phyloP scores from a whole-genome alignment of 2,113 vertebrate genomes.

The Pitta sordida region DNA sequence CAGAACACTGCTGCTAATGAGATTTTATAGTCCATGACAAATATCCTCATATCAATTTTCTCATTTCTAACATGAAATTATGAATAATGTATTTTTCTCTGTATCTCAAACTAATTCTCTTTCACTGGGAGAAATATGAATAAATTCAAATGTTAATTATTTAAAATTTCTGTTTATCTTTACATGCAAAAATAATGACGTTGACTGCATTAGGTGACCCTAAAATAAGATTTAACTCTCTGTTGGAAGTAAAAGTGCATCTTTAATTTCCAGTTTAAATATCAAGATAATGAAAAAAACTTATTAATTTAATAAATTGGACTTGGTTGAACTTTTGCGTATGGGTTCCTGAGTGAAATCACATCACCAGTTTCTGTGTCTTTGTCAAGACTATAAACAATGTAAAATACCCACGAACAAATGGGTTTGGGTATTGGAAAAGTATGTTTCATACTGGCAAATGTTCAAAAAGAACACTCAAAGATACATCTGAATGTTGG shows the following conservation, averaged over 20 bases:
- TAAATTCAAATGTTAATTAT: constrained; percentile 12
- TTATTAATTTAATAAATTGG: background rate
- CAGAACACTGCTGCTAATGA: constrained; percentile 21
- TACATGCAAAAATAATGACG: background rate
- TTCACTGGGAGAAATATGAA: background rate
- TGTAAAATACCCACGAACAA: background rate
- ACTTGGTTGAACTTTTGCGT: background rate
- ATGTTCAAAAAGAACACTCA: background rate
- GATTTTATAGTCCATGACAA: constrained; percentile 42
- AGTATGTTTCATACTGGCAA: background rate
- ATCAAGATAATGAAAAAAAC: background rate
- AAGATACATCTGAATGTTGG: background rate
- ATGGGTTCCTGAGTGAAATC: background rate
- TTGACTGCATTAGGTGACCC: background rate
- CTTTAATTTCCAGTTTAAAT: background rate
- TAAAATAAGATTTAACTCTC: background rate
- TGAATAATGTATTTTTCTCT: constrained; percentile 41
- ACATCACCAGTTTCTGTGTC: background rate
- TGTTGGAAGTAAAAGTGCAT: background rate
- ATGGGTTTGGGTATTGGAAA: background rate
- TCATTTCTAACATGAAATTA: constrained; percentile 42
- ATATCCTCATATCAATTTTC: background rate
- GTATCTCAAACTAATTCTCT: constrained; percentile 39
- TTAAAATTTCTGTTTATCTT: constrained; percentile 5
- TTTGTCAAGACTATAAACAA: background rate